Conservation (phyloP, 2,113 vertebrate genomes). For the Zeus faber region DNA sequence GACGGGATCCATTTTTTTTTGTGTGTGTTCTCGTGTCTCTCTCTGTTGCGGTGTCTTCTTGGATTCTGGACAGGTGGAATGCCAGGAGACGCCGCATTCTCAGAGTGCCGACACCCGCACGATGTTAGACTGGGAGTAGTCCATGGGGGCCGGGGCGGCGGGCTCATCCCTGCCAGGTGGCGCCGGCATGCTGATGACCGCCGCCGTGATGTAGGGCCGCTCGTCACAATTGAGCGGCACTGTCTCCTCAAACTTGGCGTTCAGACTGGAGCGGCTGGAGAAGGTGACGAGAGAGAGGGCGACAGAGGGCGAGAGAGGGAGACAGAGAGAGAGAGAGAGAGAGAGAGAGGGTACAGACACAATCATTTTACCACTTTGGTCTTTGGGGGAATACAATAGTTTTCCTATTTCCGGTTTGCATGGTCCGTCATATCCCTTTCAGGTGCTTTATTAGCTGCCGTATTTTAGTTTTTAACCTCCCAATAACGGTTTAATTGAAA, state of each 20-base stretch:
- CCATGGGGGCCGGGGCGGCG: constrained; percentile 67
- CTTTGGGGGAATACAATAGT: too few relatives aligned
- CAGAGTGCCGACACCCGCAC: constrained; percentile 92
- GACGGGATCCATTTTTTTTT: too few relatives aligned
- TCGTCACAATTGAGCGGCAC: constrained; percentile 91
- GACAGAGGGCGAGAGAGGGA: neutral
- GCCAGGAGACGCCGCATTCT: too few relatives aligned
- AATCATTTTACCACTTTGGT: too few relatives aligned
- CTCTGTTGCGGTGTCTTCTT: neutral
- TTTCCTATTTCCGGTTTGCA: too few relatives aligned
- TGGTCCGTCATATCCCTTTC: too few relatives aligned
- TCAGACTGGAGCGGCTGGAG: constrained; percentile 89
- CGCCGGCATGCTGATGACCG: constrained; percentile 88
- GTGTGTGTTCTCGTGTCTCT: neutral
- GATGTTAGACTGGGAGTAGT: constrained; percentile 85
- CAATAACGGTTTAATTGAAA: too few relatives aligned
- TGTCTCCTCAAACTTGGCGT: constrained; percentile 90
- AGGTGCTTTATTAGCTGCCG: too few relatives aligned
- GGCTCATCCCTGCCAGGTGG: constrained; percentile 81
- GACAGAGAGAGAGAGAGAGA: neutral
- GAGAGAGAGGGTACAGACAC: neutral
- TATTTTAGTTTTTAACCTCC: too few relatives aligned
- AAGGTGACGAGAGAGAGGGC: neutral
- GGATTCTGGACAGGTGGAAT: neutral
- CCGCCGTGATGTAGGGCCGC: constrained; percentile 85